Conservation (phyloP, 2,113 vertebrate species). For the Calypte anna region DNA sequence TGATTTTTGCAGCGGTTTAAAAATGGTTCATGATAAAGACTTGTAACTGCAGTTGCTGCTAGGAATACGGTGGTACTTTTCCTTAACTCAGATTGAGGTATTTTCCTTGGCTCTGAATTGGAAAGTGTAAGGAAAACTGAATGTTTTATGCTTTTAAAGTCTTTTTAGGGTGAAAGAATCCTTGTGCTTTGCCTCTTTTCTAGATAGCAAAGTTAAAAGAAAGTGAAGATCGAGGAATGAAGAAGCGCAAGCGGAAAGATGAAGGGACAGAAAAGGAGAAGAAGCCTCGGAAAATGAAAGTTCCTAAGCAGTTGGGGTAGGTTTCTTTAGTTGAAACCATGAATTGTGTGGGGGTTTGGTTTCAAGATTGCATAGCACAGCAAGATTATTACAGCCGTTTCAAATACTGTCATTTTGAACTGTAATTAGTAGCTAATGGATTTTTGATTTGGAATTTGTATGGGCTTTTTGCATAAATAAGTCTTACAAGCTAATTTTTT, state of each 20-base stretch:
- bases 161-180: background rate
- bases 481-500: background rate
- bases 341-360: background rate
- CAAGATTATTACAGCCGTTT: background rate
- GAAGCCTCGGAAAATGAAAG: slow-evolving; percentile 91
- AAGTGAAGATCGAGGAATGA: slow-evolving; percentile 87
- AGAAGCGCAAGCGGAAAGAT: slow-evolving; percentile 93
- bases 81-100: background rate
- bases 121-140: background rate
- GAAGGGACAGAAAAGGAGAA: slow-evolving; percentile 90
- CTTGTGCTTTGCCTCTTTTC: background rate
- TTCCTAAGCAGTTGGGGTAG: slow-evolving; percentile 90
- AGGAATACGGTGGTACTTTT: background rate
- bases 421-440: background rate
- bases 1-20: background rate
- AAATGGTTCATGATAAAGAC: background rate
- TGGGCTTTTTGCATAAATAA: background rate
- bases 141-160: background rate
- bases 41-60: background rate
- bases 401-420: background rate
- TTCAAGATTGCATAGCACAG: background rate
- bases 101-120: background rate
- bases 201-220: slow-evolving; percentile 89
- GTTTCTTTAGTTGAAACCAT: background rate
- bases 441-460: background rate